Conservation (phyloP, 2,888 invertebrate species). For the Chaetoderma sp. region DNA sequence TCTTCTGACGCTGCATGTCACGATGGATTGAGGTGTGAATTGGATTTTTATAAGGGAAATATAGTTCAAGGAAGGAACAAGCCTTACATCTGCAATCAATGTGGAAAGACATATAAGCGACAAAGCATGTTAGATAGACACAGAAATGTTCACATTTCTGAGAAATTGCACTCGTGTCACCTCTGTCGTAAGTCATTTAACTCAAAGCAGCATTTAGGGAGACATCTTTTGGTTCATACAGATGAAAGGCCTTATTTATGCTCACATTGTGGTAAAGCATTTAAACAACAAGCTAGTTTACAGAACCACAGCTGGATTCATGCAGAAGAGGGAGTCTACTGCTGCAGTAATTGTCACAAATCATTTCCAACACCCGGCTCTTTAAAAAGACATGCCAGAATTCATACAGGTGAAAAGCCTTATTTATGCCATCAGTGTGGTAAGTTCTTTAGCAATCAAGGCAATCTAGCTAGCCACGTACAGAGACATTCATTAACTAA, state of each 20-base stretch:
- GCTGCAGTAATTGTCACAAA: background rate
- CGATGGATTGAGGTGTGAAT: too few relatives aligned
- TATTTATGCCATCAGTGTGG: background rate
- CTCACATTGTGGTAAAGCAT: background rate
- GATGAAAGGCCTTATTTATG: background rate
- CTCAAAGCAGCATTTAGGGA: too few relatives aligned
- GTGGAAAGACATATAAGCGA: too few relatives aligned
- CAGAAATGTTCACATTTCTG: too few relatives aligned
- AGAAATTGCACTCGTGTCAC: too few relatives aligned
- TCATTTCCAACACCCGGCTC: background rate
- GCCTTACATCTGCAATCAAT: too few relatives aligned
- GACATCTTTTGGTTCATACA: too few relatives aligned
- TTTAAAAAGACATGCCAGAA: background rate
- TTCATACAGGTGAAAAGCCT: background rate
- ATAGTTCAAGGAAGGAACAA: too few relatives aligned
- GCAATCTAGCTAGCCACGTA: background rate
- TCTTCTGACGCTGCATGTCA: too few relatives aligned
- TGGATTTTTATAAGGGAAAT: too few relatives aligned
- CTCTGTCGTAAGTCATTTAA: too few relatives aligned
- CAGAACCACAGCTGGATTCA: background rate
- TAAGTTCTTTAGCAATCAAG: background rate
- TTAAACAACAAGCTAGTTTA: background rate
- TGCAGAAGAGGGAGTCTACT: background rate
- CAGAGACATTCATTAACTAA: background rate
- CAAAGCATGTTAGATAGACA: too few relatives aligned